Evolutionary conservation across 1,140 invertebrate genomes (phyloP).

Genomic region (Nautilus pompilius): DNA sequence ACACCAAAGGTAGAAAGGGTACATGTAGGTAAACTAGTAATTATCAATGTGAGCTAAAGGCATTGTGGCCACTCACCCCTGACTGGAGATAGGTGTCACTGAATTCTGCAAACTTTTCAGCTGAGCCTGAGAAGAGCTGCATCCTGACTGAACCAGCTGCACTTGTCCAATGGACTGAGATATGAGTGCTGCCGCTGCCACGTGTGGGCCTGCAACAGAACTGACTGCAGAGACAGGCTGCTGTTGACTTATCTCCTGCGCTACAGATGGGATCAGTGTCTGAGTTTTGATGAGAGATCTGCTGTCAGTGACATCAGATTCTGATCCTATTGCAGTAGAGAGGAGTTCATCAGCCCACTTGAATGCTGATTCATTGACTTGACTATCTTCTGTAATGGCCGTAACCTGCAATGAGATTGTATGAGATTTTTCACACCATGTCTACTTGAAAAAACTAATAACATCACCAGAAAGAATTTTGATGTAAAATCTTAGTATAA

Average conservation of each 20-base stretch:
- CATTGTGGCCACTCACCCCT: too few species aligned
- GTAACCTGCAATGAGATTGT: conserved; percentile 3
- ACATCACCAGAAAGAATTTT: too few species aligned
- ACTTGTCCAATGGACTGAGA: background rate
- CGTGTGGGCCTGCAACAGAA: conserved; percentile 11
- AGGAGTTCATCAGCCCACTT: conserved; percentile 33
- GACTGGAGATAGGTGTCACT: background rate
- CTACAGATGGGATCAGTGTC: background rate
- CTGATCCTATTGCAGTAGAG: conserved; percentile 14
- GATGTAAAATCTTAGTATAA: too few species aligned
- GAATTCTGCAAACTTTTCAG: conserved; percentile 1
- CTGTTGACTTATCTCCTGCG: background rate
- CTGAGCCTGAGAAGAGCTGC: conserved; percentile 11
- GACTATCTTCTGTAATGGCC: conserved; percentile 8
- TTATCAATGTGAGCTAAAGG: too few species aligned
- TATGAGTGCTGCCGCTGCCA: background rate
- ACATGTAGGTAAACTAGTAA: too few species aligned
- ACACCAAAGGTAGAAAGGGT: too few species aligned
- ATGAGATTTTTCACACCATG: too few species aligned
- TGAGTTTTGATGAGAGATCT: background rate
- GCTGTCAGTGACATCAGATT: background rate
- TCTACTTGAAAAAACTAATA: too few species aligned
- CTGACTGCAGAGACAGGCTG: conserved; percentile 2
- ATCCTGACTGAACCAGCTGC: conserved; percentile 7
- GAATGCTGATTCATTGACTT: conserved; percentile 14